phyloP scores from a whole-genome alignment of 2,797 vertebrate genomes.

The Cirrhinus molitorella region DNA sequence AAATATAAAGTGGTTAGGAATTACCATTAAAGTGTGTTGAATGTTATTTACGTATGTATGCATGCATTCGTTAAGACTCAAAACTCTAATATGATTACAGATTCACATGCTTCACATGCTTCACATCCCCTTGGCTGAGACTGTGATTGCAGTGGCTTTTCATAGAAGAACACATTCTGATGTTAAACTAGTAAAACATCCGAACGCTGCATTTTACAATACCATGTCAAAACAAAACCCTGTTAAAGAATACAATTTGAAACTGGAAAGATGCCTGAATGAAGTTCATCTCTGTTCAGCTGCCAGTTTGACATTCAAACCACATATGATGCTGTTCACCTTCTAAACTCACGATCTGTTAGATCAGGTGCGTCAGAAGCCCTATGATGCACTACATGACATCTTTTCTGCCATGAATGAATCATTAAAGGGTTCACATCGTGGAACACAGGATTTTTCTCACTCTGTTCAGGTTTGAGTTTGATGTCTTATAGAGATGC shows the following conservation, averaged over 20 bases:
- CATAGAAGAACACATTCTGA: not conserved
- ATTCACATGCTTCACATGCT: not conserved
- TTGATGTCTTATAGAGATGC: not conserved
- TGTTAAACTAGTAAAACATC: not conserved
- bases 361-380: not conserved
- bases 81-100: not conserved
- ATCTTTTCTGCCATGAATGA: not conserved
- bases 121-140: not conserved
- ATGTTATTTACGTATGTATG: not conserved
- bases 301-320: not conserved
- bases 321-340: not conserved
- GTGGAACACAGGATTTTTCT: not conserved
- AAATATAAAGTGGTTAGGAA: not conserved
- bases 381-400: not conserved
- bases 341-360: not conserved
- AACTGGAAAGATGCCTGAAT: not conserved
- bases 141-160: not conserved
- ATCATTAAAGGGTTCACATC: conserved; percentile 2
- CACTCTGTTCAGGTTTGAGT: not conserved
- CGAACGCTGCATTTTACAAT: not conserved
- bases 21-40: not conserved
- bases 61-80: not conserved
- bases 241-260: not conserved
- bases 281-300: not conserved
- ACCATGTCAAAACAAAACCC: not conserved